Conservation (phyloP, 2,113 vertebrate species). For the Charadrius vociferus region DNA sequence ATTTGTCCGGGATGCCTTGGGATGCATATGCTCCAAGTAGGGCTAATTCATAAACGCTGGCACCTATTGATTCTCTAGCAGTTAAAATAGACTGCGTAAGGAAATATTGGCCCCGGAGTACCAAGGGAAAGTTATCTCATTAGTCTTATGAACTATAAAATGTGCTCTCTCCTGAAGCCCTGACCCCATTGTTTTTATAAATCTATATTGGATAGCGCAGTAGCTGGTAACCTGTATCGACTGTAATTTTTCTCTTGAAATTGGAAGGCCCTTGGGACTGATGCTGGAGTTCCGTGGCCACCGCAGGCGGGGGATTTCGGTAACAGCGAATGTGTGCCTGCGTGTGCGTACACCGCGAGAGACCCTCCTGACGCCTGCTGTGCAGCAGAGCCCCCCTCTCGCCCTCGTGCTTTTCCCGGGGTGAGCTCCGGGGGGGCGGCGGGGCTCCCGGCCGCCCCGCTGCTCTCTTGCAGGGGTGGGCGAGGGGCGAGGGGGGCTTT, state of each 20-base stretch:
- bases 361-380: accelerated
- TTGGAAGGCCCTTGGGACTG: conserved; percentile 12
- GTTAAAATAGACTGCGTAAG: neutral
- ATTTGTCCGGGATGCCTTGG: conserved; percentile 24
- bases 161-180: conserved; percentile 35
- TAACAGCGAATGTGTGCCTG: too few species aligned
- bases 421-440: neutral
- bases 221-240: conserved; percentile 73
- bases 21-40: neutral
- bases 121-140: conserved; percentile 63
- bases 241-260: conserved; percentile 71
- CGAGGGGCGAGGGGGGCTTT: neutral
- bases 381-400: neutral
- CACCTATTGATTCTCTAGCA: conserved; percentile 31
- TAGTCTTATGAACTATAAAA: conserved; percentile 70
- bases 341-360: accelerated
- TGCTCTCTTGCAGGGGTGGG: too few species aligned
- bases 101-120: neutral
- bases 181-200: conserved; percentile 75
- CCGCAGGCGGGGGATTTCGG: neutral
- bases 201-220: conserved; percentile 72
- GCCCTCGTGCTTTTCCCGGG: neutral
- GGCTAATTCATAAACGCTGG: conserved; percentile 43
- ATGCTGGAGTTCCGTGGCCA: neutral
- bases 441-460: neutral